These are phyloP conservation scores for Siniperca scherzeri DNA, from an alignment of 2,797 vertebrate species.

Conservation along the genomic window DNA sequence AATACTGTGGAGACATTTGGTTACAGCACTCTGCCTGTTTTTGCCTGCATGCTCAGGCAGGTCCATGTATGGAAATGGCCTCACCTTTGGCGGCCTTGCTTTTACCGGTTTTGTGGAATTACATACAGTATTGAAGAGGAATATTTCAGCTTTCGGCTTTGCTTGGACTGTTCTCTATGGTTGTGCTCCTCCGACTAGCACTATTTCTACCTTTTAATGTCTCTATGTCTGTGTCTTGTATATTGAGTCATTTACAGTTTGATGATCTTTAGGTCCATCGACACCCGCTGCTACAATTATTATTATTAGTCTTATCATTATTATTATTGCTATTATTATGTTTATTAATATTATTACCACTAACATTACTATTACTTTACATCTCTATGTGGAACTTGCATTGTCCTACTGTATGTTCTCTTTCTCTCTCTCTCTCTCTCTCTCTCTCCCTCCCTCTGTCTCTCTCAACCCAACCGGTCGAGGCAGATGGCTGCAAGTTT, in stretches of 20 bases:
- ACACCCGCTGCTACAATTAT: no score
- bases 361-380: no score
- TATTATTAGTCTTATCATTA: no score
- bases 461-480: no score
- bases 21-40: slow-evolving; percentile 2
- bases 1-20: background rate
- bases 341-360: no score
- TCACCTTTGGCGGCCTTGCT: slow-evolving; percentile 50
- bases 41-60: slow-evolving; percentile 59
- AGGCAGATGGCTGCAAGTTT: no score
- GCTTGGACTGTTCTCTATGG: background rate
- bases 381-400: no score
- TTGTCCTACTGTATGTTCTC: no score
- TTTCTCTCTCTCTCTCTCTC: no score
- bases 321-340: no score
- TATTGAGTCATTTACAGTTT: background rate
- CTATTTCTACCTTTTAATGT: background rate
- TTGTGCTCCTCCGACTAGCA: background rate
- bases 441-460: no score
- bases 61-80: slow-evolving; percentile 41
- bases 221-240: background rate
- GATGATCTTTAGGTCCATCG: background rate
- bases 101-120: slow-evolving; percentile 19
- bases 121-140: slow-evolving; percentile 17
- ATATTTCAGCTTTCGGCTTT: slow-evolving; percentile 9